Percentiles rank a stretch among this genome's conserved stretches.
phyloP scores from a whole-genome alignment of 2,888 invertebrate genomes.

The Heliconius aoede region DNA sequence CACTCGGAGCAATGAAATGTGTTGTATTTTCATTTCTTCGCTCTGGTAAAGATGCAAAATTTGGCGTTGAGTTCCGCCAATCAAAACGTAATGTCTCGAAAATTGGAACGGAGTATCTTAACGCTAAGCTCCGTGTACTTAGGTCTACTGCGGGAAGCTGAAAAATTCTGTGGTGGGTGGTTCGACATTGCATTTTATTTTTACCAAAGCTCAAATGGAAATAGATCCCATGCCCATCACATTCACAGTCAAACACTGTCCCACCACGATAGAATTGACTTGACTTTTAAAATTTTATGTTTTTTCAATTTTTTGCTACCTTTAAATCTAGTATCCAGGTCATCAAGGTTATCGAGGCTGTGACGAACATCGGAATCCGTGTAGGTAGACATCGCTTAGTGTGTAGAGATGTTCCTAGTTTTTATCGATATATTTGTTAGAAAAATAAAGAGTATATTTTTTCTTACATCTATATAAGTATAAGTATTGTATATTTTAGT shows the following conservation, averaged over 20 bases:
- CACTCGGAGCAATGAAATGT: neutral
- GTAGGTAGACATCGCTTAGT: conserved; percentile 67
- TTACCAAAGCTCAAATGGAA: too few relatives aligned
- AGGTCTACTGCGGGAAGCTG: too few relatives aligned
- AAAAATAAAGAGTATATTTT: too few relatives aligned
- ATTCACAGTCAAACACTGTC: too few relatives aligned
- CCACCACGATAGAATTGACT: too few relatives aligned
- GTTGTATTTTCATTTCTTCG: neutral
- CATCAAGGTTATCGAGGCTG: conserved; percentile 69
- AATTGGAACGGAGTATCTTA: neutral
- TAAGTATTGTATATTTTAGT: too few relatives aligned
- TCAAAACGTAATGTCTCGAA: neutral
- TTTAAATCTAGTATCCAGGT: conserved; percentile 65
- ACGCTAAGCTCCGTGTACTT: neutral
- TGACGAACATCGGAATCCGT: conserved; percentile 72
- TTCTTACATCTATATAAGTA: too few relatives aligned
- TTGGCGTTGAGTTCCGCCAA: neutral
- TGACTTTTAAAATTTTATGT: neutral
- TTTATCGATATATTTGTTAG: conserved; percentile 19
- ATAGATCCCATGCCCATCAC: too few relatives aligned
- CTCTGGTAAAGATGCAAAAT: neutral
- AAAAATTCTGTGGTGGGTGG: too few relatives aligned
- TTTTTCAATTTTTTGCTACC: conserved; percentile 35
- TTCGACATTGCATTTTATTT: too few relatives aligned
- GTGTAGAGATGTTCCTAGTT: conserved; percentile 54